Base-by-base conservation (phyloP, 1,140 invertebrate species). In the Radopholus similis region DNA sequence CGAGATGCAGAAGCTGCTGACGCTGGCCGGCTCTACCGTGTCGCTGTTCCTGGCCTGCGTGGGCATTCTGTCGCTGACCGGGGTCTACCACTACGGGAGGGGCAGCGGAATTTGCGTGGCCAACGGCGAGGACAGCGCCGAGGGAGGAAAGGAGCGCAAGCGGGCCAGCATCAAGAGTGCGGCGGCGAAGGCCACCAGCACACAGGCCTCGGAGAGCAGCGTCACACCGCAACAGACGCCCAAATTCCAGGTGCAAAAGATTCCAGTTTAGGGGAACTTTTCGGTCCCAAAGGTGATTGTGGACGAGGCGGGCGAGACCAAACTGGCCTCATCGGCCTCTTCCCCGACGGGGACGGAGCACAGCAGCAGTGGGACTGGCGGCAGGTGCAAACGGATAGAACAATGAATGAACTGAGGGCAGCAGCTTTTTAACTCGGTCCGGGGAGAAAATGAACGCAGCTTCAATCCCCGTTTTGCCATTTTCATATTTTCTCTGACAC, bases 1-100 rank as follows among this genome's bases (percentile, higher is more conserved):
- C n/a, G 70, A 72, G 56, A n/a, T 13, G 21, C 54, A 72, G 35
- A 72, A 72, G 59, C 23, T 72, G 37, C 18, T 72, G n/a, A 56
- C 60, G 21, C 54, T 72, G 30, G 38, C 28, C 26, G 47, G 26
- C 1, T 70, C 65, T n/a, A 75, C 47, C 13, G 28, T 75, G 28
- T 74, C 72, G 13, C 40, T 72, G 26, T 56, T 54, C 15, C 28
- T 76, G 9, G 15, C 32, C 1, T 55, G 32, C 35, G 40, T 72
- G 15, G 30, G 35, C 28, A 23, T 72, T 8, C 40, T 66, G 6
- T 72, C 51, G 18, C 18, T 75, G 21, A 69, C 55, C 40, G 73
- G 70, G 2, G 21, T 67, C n/a, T 71, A 64, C 30, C 47, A 28
- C 21, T 28, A 21, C 47, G 30, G 30, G 30, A 51, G 18, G 21